Evolutionary conservation across 2,797 vertebrate species (phyloP), one percentile per base, ranked within the genome.

Genomic region (Tapirus indicus): DNA sequence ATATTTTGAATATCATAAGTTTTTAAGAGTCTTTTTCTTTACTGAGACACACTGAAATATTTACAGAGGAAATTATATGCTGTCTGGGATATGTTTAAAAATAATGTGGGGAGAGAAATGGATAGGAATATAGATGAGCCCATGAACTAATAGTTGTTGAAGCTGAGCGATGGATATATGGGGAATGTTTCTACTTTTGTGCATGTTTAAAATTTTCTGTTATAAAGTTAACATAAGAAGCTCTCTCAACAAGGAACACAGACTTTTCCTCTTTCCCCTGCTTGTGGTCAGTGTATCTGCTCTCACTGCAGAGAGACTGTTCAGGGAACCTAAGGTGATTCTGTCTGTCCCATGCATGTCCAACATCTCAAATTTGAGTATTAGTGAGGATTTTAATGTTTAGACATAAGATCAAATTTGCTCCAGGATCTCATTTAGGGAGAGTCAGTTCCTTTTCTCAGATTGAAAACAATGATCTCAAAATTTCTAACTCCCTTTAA

Each of bases 11-110:
- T 10, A n/a, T 75, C 75, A 60, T 77, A 66, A 11, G 2, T n/a
- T 83, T 88, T 82, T 77, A 52, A 56, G 49, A 49, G 41, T 68
- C 38, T 60, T 77, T 88, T 88, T 68, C n/a, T 77, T 83, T 49
- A 77, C n/a, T n/a, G 41, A 69, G 52, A 52, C 6, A 41, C n/a
- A 62, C 3, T 69, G 25, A 95, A 41, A 80, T 91, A 91, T 64
- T 82, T 92, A 88, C 49, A 49, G 49, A 92, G 84, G 68, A 92
- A 75, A 88, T 54, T 75, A 69, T 69, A 52, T 75, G 25, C n/a
- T 83, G 27, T 56, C 58, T 68, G 23, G 60, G 52, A 69, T 92
- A 86, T 0, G 1, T 52, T 68, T 88, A 68, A 88, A 88, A 80
- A 88, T 68, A 75, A 88, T 64, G 69, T 6, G 25, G 18, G 38